phyloP scores from a whole-genome alignment of 2,113 vertebrate genomes.

The Salvelinus alpinus region DNA sequence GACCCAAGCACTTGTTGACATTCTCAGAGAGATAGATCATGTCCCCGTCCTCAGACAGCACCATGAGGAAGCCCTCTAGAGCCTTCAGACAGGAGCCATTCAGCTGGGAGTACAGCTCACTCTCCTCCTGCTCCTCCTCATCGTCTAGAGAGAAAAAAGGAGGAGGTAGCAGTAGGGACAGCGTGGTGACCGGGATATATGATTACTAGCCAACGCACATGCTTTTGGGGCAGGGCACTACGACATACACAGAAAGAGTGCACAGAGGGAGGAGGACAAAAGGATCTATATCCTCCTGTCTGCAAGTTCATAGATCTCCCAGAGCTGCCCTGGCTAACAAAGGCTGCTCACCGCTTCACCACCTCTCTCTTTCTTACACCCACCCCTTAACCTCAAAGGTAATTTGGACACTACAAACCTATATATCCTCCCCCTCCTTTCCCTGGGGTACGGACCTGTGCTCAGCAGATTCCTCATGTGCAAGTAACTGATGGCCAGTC shows the following conservation, averaged over 20 bases:
- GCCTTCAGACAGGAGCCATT: constrained; percentile 94
- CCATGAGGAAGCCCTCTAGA: constrained; percentile 97
- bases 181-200: not conserved
- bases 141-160: constrained; percentile 47
- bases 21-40: constrained; percentile 96
- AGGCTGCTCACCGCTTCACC: not conserved
- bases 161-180: not conserved
- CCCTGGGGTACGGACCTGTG: constrained; percentile 74
- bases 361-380: not conserved
- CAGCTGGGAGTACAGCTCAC: constrained; percentile 87
- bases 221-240: not conserved
- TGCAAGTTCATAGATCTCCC: not conserved
- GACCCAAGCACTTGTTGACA: constrained; percentile 95
- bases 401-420: too few relatives aligned
- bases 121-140: constrained; percentile 72
- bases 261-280: not conserved
- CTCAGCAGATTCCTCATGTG: constrained; percentile 89
- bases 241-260: not conserved
- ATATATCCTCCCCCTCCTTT: not conserved
- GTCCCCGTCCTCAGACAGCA: constrained; percentile 95
- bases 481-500: constrained; percentile 95
- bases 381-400: not conserved
- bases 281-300: not conserved
- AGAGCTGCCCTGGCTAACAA: not conserved
- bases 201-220: not conserved